phyloP scores from a whole-genome alignment of 2,888 invertebrate genomes.

The Tiphia femorata region DNA sequence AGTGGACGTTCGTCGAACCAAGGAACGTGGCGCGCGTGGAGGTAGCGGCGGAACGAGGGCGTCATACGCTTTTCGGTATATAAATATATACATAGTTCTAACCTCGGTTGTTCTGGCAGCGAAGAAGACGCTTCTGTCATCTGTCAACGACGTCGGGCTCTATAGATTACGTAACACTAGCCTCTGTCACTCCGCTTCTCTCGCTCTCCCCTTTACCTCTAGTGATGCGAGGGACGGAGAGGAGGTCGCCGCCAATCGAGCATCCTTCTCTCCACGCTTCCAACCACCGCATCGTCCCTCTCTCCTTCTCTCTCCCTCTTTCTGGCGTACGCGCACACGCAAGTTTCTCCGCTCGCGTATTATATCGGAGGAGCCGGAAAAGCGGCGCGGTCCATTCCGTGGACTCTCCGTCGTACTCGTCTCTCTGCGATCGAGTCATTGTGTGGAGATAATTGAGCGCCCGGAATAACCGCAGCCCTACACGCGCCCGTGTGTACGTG shows the following conservation, averaged over 20 bases:
- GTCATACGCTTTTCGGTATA: conserved; percentile 42
- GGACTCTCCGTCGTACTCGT: no score
- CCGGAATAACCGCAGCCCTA: conserved; percentile 36
- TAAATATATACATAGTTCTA: conserved; percentile 34
- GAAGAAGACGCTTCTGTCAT: conserved; percentile 57
- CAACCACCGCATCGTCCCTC: not conserved
- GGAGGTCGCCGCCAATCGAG: no score
- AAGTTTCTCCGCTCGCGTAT: not conserved
- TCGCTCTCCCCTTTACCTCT: conserved; percentile 4
- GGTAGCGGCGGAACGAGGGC: conserved; percentile 43
- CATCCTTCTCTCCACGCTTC: not conserved
- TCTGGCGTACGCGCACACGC: no score
- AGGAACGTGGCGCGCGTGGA: no score
- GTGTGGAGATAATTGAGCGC: conserved; percentile 38
- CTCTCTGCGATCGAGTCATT: conserved; percentile 31
- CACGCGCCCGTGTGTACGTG: no score
- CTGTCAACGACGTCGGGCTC: conserved; percentile 58
- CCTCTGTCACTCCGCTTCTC: conserved; percentile 1
- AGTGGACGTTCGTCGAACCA: no score
- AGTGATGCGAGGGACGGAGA: no score
- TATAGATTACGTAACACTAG: conserved; percentile 54
- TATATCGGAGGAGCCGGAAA: no score
- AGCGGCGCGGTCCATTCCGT: no score
- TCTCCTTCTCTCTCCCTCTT: conserved; percentile 14
- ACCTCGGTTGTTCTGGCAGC: conserved; percentile 49